Base-by-base conservation (phyloP, 1,140 invertebrate species). In the Hetaerina americana region DNA sequence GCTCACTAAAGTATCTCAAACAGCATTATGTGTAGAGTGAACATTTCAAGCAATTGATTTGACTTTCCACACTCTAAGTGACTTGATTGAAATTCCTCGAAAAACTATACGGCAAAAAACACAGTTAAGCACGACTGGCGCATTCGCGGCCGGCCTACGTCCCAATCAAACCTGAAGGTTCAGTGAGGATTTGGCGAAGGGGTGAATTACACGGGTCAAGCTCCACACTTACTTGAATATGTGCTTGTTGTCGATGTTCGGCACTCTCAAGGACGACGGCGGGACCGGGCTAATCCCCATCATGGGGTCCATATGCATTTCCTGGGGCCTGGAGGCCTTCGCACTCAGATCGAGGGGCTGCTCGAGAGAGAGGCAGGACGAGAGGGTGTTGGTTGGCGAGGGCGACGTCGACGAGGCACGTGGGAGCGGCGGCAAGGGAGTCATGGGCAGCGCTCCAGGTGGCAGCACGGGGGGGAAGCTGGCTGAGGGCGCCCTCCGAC, bases 151-250 rank as follows among this genome's bases (percentile, higher is more conserved):
- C n/a, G n/a, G n/a, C n/a, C n/a, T n/a, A n/a, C n/a, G n/a, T n/a
- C n/a, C n/a, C n/a, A n/a, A n/a, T n/a, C n/a, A n/a, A n/a, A n/a
- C n/a, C n/a, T n/a, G n/a, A n/a, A n/a, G n/a, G n/a, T n/a, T n/a
- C n/a, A n/a, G n/a, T n/a, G n/a, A n/a, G n/a, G n/a, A n/a, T n/a
- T n/a, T n/a, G n/a, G n/a, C n/a, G n/a, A n/a, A n/a, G n/a, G n/a
- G n/a, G n/a, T n/a, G n/a, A n/a, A n/a, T n/a, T n/a, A n/a, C n/a
- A n/a, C n/a, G n/a, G n/a, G n/a, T n/a, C n/a, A n/a, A n/a, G n/a
- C n/a, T n/a, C n/a, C n/a, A 10, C 78, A 84, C 85, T 87, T 79
- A 90, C 89, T 88, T 89, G 81, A 89, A 89, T 74, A 88, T 84
- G 74, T 83, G 84, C 79, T 89, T 90, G 74, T 84, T 82, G 75